Evolutionary conservation across 2,888 invertebrate genomes (phyloP), one percentile per base, ranked within the genome.

Genomic region (Ormyrus rosae): DNA sequence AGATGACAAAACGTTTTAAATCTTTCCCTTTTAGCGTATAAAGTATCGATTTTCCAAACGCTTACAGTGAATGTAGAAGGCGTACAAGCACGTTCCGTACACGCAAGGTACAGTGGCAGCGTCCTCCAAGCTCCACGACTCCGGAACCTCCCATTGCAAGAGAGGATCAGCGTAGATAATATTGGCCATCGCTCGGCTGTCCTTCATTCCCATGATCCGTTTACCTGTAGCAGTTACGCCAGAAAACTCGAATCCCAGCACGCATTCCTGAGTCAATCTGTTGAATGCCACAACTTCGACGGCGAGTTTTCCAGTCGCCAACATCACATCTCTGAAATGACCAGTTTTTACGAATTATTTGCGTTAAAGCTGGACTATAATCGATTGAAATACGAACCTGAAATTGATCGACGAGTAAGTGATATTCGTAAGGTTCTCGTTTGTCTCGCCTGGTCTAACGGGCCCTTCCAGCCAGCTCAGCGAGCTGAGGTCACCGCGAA

Each of bases 341-440:
- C 19, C n/a, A 53, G 4, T 34, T 34, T 34, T 34, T 4, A 34
- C 34, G 34, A 34, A 34, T 34, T 34, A 34, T 34, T 34, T 4
- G 4, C 2, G 8, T 45, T 55, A 55, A 56, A 45, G 46, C 0
- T 9, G 45, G 46, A 63, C 45, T 13, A 13, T 13, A 11, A 0
- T 63, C 5, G 5, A 65, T 5, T 11, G 34, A 60, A 51, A 13
- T 63, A 1, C 2, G 9, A 50, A 82, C 82, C 67, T 80, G 94
- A 98, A 99, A 91, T 99, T 99, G 11, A 99, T 90, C 0, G 97
- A 94, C 0, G 96, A 91, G 88, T 96, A 97, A 86, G 95, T 93
- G 0, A 96, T 93, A 89, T 93, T 88, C 0, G 93, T 91, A 5
- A 93, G 78, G n/a, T 88, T 81, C 4, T 85, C 79, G 53, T 84